Conservation (phyloP, 2,888 invertebrate species). For the Napeogenes sylphis region DNA sequence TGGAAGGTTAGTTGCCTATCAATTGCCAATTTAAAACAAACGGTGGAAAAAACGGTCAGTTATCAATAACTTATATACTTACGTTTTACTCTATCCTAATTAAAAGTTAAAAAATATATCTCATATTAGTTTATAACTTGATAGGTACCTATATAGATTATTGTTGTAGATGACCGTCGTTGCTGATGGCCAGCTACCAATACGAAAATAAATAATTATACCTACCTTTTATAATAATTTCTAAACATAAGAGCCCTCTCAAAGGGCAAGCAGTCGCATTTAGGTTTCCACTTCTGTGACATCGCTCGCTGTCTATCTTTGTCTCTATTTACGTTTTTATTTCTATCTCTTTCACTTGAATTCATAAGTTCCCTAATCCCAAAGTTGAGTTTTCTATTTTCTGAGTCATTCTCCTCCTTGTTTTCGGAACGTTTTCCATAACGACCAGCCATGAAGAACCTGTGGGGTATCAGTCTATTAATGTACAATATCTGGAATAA, state of each 20-base stretch:
- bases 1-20: too few relatives aligned
- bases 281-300: conserved; percentile 12
- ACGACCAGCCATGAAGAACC: conserved; percentile 58
- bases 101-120: too few relatives aligned
- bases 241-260: background rate
- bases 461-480: conserved; percentile 23
- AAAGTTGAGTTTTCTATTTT: background rate
- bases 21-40: too few relatives aligned
- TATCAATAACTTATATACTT: too few relatives aligned
- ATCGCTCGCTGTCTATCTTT: conserved; percentile 3
- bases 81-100: too few relatives aligned
- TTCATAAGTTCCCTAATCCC: background rate
- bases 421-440: conserved; percentile 56
- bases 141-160: too few relatives aligned
- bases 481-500: too few relatives aligned
- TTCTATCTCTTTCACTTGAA: conserved; percentile 10
- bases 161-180: too few relatives aligned
- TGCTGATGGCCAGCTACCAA: too few relatives aligned
- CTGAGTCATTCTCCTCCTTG: background rate
- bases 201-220: too few relatives aligned
- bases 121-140: too few relatives aligned
- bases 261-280: conserved; percentile 12
- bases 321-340: conserved; percentile 8
- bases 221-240: conserved; percentile 18
- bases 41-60: too few relatives aligned